Evolutionary conservation across 2,888 invertebrate species (phyloP).

Genomic region (Harpalus rubripes): DNA sequence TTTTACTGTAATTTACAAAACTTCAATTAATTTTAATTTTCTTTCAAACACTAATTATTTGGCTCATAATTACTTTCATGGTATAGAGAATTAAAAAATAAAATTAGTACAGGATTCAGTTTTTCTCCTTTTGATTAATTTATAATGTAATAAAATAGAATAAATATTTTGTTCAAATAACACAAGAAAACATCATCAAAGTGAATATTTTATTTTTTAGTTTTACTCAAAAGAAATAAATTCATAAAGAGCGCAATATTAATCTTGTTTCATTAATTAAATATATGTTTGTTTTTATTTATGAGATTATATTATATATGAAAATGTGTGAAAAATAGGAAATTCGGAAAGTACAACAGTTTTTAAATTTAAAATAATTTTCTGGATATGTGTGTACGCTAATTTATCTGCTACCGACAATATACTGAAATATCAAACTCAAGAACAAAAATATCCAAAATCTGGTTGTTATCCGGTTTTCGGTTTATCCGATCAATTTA

Average conservation of each 20-base stretch:
- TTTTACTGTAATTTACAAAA: not conserved
- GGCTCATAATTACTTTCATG: not conserved
- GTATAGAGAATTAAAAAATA: not conserved
- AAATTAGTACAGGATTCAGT: not conserved
- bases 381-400: too few relatives aligned
- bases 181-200: not conserved
- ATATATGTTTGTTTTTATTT: not conserved
- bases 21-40: conserved; percentile 20
- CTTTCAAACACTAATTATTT: not conserved
- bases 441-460: too few relatives aligned
- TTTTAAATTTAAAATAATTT: too few relatives aligned
- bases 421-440: too few relatives aligned
- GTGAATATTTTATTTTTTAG: not conserved
- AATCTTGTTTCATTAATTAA: not conserved
- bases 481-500: too few relatives aligned
- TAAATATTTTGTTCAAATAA: not conserved
- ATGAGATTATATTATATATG: not conserved
- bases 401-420: too few relatives aligned
- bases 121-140: not conserved
- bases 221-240: conserved; percentile 1
- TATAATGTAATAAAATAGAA: not conserved
- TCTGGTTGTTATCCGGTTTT: too few relatives aligned
- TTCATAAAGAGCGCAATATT: not conserved
- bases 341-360: too few relatives aligned
- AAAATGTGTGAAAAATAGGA: not conserved